These are phyloP conservation scores for Lamellibrachia columna DNA, from an alignment of 2,888 invertebrate species.

Conservation along the genomic window DNA sequence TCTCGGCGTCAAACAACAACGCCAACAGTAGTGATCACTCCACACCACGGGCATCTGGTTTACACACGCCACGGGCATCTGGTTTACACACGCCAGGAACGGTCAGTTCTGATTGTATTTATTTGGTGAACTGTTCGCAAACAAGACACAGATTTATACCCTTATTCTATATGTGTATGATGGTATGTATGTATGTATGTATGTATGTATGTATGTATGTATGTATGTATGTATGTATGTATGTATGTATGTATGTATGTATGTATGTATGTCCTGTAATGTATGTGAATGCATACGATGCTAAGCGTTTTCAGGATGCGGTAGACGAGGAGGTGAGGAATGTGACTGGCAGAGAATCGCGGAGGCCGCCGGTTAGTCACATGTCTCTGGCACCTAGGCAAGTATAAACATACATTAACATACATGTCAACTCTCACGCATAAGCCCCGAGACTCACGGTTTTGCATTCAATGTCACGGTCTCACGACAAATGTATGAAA, in stretches of 20 bases:
- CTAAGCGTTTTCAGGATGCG: not conserved
- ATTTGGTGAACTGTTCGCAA: not conserved
- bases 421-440: too few relatives aligned
- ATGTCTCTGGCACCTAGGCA: not conserved
- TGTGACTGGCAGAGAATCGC: not conserved
- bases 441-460: too few relatives aligned
- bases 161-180: not conserved
- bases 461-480: too few relatives aligned
- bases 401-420: not conserved
- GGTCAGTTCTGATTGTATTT: not conserved
- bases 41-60: not conserved
- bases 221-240: not conserved
- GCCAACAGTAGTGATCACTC: not conserved
- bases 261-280: not conserved
- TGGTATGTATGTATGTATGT: not conserved
- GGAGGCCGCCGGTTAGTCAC: not conserved
- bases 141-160: not conserved
- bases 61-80: not conserved
- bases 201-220: not conserved
- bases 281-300: not conserved
- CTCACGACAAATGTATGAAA: too few relatives aligned
- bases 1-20: not conserved
- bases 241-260: not conserved
- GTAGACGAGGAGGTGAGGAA: not conserved
- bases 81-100: not conserved